Evolutionary conservation across 2,113 vertebrate genomes (phyloP).

Genomic region (Fulmarus glacialis): DNA sequence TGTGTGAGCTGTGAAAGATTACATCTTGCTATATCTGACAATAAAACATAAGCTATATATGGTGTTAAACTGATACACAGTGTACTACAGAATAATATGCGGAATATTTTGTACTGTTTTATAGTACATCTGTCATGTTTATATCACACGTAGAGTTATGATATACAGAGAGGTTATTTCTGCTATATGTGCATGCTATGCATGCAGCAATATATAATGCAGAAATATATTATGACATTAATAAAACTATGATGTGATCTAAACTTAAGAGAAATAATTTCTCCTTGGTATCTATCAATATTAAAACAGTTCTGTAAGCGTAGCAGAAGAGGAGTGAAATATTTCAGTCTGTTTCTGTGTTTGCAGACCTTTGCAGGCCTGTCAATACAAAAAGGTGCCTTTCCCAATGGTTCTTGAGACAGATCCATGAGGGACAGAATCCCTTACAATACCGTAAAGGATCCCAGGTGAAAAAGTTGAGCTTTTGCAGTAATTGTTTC

Average conservation of each 20-base stretch:
- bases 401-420: not conserved
- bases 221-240: not conserved
- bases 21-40: not conserved
- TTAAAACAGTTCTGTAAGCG: not conserved
- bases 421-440: not conserved
- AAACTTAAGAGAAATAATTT: constrained; percentile 12
- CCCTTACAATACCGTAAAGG: not conserved
- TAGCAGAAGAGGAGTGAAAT: not conserved
- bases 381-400: not conserved
- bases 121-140: not conserved
- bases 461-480: not conserved
- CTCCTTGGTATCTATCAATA: not conserved
- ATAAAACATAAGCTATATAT: not conserved
- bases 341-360: not conserved
- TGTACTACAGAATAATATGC: not conserved
- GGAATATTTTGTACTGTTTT: not conserved
- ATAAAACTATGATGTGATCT: not conserved
- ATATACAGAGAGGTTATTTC: not conserved
- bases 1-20: not conserved
- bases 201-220: not conserved
- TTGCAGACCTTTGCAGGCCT: not conserved
- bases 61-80: not conserved
- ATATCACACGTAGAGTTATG: not conserved
- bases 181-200: not conserved
- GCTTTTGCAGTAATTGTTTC: not conserved